Percentiles rank a stretch among this genome's conserved stretches.
phyloP scores from a whole-genome alignment of 2,113 vertebrate genomes.

The Leucoraja erinaceus region DNA sequence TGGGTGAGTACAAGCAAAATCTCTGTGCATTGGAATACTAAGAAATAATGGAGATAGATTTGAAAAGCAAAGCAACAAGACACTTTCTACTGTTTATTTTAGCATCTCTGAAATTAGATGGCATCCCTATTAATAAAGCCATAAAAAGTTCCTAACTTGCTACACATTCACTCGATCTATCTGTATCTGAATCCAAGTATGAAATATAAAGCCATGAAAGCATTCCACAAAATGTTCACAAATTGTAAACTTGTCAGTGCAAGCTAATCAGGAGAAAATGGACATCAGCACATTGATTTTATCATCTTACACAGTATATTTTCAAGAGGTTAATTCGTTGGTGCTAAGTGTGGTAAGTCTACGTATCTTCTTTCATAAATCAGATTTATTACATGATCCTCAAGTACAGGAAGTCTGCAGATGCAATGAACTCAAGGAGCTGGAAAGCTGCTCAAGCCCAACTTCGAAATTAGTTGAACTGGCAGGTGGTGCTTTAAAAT shows the following conservation, averaged over 20 bases:
- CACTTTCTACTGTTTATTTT: neutral
- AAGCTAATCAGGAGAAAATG: neutral
- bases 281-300: neutral
- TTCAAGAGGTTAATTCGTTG: neutral
- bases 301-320: neutral
- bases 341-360: neutral
- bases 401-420: neutral
- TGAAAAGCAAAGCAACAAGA: too few relatives aligned
- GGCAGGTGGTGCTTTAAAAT: neutral
- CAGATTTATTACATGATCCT: neutral
- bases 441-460: neutral
- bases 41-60: too few relatives aligned
- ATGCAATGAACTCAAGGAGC: neutral
- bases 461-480: neutral
- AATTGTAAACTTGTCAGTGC: neutral
- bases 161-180: too few relatives aligned
- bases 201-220: too few relatives aligned
- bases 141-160: too few relatives aligned
- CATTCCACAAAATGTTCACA: too few relatives aligned
- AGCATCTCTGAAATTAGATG: neutral
- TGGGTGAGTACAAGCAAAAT: too few relatives aligned
- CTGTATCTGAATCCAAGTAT: too few relatives aligned
- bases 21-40: too few relatives aligned
- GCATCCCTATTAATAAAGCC: too few relatives aligned
- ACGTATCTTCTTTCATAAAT: neutral